Evolutionary conservation across 2,113 vertebrate species (phyloP).

Genomic region (Chlorocebus sabaeus): DNA sequence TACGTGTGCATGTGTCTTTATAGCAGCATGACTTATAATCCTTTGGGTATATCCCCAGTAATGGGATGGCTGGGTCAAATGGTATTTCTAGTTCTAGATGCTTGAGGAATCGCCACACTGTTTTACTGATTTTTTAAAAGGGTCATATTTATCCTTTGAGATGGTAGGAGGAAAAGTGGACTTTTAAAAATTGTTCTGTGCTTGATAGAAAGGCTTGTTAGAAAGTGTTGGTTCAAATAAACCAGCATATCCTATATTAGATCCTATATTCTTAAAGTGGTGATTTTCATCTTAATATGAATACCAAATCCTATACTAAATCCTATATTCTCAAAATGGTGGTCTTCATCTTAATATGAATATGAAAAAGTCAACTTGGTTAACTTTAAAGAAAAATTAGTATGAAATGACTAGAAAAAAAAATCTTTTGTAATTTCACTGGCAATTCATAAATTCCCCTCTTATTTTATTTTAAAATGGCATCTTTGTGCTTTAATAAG

Average conservation of each 20-base stretch:
- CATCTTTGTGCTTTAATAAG: slow-evolving; percentile 16
- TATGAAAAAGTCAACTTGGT: background rate
- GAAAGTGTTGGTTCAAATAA: background rate
- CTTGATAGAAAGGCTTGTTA: slow-evolving; percentile 19
- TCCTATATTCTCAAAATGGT: background rate
- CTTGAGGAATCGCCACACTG: too few species aligned
- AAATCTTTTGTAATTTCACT: slow-evolving; percentile 22
- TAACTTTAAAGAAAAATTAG: slow-evolving; percentile 22
- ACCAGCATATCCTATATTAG: too few species aligned
- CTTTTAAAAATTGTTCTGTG: slow-evolving; percentile 11
- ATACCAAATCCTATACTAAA: too few species aligned
- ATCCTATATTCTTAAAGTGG: too few species aligned
- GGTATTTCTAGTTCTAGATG: too few species aligned
- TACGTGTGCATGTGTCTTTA: too few species aligned
- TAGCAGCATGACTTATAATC: too few species aligned
- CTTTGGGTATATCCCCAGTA: too few species aligned
- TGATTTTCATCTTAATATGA: too few species aligned
- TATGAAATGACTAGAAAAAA: background rate
- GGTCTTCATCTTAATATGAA: slow-evolving; percentile 13
- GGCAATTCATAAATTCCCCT: background rate
- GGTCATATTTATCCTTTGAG: background rate
- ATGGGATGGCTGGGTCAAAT: too few species aligned
- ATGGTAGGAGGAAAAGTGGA: background rate
- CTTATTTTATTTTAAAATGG: slow-evolving; percentile 36
- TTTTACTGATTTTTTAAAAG: background rate